phyloP scores from a whole-genome alignment of 1,140 invertebrate species.

The Limonius californicus region DNA sequence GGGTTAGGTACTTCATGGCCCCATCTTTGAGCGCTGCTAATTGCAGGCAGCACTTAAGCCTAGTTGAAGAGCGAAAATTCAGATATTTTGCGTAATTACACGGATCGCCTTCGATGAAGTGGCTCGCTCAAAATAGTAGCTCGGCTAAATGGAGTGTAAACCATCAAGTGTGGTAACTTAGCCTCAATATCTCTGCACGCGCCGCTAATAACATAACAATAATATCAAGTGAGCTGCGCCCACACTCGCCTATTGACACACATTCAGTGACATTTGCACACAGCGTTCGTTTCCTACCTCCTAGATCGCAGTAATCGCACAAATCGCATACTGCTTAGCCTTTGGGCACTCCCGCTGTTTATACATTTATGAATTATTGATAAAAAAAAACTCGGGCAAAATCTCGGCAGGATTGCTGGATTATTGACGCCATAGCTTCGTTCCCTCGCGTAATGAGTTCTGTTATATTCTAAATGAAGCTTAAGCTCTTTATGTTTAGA shows the following conservation, averaged over 20 bases:
- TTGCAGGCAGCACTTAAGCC: neutral
- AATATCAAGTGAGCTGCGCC: constrained; percentile 26
- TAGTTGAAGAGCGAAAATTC: neutral
- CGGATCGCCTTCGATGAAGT: neutral
- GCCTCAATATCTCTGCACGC: constrained; percentile 28
- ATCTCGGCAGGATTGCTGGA: too few relatives aligned
- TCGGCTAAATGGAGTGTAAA: constrained; percentile 17
- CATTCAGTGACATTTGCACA: constrained; percentile 30
- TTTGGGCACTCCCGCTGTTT: neutral
- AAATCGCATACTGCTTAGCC: neutral
- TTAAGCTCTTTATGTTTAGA: too few relatives aligned
- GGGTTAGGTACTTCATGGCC: neutral
- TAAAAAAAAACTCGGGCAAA: too few relatives aligned
- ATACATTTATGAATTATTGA: neutral
- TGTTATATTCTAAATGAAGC: too few relatives aligned
- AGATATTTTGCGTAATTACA: neutral
- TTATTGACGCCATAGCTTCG: too few relatives aligned
- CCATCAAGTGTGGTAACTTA: constrained; percentile 21
- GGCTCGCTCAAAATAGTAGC: neutral
- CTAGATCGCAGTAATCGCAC: neutral
- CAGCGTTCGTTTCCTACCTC: constrained; percentile 16
- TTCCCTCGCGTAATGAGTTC: too few relatives aligned
- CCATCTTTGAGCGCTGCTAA: neutral
- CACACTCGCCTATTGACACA: constrained; percentile 29
- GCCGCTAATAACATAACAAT: constrained; percentile 31